Conservation (phyloP, 2,113 vertebrate species). For the Callopanchax toddi region DNA sequence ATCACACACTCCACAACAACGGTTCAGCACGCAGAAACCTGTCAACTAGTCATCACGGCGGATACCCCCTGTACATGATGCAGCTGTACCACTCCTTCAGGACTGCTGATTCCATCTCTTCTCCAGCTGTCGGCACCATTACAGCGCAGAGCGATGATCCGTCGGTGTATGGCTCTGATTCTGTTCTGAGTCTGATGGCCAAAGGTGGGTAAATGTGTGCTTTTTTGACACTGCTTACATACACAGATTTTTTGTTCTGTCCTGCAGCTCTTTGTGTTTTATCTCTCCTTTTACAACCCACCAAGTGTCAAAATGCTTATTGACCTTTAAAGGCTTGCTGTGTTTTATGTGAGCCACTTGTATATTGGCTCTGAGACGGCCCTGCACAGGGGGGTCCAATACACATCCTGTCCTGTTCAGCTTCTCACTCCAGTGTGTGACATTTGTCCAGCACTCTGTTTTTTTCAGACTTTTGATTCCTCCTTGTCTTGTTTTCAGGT, state of each 20-base stretch:
- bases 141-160: constrained; percentile 22
- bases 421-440: constrained; percentile 58
- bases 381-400: constrained; percentile 74
- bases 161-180: constrained; percentile 70
- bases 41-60: constrained; percentile 26
- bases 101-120: constrained; percentile 20
- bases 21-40: constrained; percentile 35
- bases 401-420: constrained; percentile 76
- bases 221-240: not conserved
- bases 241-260: constrained; percentile 19
- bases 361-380: constrained; percentile 83
- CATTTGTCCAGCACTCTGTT: constrained; percentile 71
- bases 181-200: constrained; percentile 82
- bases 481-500: constrained; percentile 66
- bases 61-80: constrained; percentile 85
- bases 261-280: constrained; percentile 41
- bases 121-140: constrained; percentile 23
- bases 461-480: constrained; percentile 16
- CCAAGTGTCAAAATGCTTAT: constrained; percentile 78
- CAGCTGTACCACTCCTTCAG: constrained; percentile 82
- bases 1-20: constrained; percentile 4
- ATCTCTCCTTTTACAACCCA: constrained; percentile 72
- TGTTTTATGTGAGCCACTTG: constrained; percentile 80
- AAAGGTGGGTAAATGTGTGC: constrained; percentile 80
- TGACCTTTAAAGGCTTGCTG: constrained; percentile 78